These are phyloP conservation scores for Helicoverpa zea DNA, from an alignment of 1,140 invertebrate genomes.

Conservation along the genomic window DNA sequence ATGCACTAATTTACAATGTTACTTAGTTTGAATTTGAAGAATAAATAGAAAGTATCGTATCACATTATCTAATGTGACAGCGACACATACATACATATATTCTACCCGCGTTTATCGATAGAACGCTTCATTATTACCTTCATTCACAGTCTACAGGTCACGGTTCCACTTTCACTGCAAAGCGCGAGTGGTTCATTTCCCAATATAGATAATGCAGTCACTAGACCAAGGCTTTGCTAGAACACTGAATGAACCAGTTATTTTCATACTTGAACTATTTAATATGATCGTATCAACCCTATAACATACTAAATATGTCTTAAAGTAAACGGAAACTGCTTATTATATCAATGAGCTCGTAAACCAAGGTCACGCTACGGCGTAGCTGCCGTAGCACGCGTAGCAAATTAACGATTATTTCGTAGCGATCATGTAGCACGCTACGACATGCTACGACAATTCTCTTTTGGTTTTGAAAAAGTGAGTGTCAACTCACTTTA, in stretches of 20 bases:
- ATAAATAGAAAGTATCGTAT: too few relatives aligned
- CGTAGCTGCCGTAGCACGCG: conserved; percentile 14
- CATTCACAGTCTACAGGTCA: background rate
- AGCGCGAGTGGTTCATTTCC: background rate
- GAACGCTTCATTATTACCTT: background rate
- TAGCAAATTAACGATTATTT: conserved; percentile 15
- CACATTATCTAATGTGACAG: too few relatives aligned
- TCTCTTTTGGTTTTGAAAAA: background rate
- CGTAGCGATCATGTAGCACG: conserved; percentile 19
- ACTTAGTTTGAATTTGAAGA: too few relatives aligned
- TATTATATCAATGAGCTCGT: conserved; percentile 9
- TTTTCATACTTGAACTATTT: background rate
- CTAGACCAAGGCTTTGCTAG: background rate
- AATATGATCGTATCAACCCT: too few relatives aligned
- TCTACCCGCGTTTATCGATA: too few relatives aligned
- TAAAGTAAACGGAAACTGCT: background rate
- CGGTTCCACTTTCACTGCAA: background rate
- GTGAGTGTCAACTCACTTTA: conserved; percentile 14
- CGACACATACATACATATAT: too few relatives aligned
- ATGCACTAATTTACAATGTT: too few relatives aligned
- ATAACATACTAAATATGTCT: background rate
- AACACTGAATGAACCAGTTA: too few relatives aligned
- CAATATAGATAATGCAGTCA: conserved; percentile 4
- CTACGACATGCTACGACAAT: conserved; percentile 21
- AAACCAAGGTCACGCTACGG: conserved; percentile 21